Conservation (phyloP, 2,797 vertebrate species). For the Sciaenops ocellatus region DNA sequence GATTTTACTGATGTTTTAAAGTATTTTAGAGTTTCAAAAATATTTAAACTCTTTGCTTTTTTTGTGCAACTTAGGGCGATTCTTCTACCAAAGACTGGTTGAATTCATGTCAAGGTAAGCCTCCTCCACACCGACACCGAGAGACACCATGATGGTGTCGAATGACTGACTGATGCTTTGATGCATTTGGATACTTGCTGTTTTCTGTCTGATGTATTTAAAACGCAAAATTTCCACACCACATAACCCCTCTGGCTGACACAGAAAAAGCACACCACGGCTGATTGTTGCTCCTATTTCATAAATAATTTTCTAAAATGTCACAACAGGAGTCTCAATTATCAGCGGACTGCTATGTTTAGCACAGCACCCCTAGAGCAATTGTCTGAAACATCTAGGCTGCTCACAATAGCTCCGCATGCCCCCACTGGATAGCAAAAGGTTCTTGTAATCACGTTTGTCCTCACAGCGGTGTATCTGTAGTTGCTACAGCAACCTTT, state of each 20-base stretch:
- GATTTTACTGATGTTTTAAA: neutral
- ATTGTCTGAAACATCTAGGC: constrained; percentile 4
- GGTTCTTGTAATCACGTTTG: constrained; percentile 19
- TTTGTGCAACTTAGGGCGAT: constrained; percentile 84
- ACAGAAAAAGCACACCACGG: neutral
- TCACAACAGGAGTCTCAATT: constrained; percentile 28
- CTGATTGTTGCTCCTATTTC: constrained; percentile 18
- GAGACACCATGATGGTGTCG: neutral
- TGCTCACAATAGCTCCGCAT: constrained; percentile 18
- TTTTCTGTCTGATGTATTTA: constrained; percentile 7
- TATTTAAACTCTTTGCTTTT: neutral
- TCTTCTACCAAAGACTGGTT: constrained; percentile 97
- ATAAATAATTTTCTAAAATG: constrained; percentile 16
- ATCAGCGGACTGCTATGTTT: neutral
- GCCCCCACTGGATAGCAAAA: constrained; percentile 13
- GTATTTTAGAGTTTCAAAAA: neutral
- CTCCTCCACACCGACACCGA: neutral
- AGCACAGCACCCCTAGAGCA: constrained; percentile 16
- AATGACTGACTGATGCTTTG: neutral
- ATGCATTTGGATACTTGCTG: neutral
- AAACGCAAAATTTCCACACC: neutral
- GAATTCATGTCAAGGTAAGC: constrained; percentile 97
- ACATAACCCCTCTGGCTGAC: neutral
- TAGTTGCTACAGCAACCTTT: constrained; percentile 50
- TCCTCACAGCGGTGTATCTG: constrained; percentile 15